phyloP scores from a whole-genome alignment of 2,888 invertebrate genomes.

The Rotaria magnacalcarata region DNA sequence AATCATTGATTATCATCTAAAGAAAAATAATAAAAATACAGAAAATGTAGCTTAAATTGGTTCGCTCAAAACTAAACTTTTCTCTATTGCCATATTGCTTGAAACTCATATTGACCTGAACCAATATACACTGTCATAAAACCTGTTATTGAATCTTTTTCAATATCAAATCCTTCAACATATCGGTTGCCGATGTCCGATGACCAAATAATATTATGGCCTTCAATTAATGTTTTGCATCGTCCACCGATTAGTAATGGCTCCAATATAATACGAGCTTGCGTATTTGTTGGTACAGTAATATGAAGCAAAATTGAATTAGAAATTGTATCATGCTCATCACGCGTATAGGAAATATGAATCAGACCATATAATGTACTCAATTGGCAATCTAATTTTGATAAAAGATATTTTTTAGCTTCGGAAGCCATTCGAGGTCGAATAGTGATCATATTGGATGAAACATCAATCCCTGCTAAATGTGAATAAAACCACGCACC shows the following conservation, averaged over 20 bases:
- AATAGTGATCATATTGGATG: background rate
- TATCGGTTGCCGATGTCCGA: background rate
- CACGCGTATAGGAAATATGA: slow-evolving; percentile 3
- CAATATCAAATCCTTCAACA: background rate
- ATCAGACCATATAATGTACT: slow-evolving; percentile 6
- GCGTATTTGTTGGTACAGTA: background rate
- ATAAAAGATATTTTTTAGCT: background rate
- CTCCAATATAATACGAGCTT: slow-evolving; percentile 6
- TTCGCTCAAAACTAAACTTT: no score
- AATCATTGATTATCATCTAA: no score
- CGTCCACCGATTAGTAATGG: background rate
- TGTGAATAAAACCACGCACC: slow-evolving; percentile 28
- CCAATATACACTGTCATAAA: slow-evolving; percentile 16
- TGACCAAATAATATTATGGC: background rate
- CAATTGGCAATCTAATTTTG: slow-evolving; percentile 19
- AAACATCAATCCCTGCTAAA: slow-evolving; percentile 11
- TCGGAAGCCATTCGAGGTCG: slow-evolving; percentile 15
- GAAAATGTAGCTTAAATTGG: no score
- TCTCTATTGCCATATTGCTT: background rate
- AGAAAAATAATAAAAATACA: no score
- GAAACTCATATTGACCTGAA: slow-evolving; percentile 14
- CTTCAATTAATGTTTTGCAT: background rate
- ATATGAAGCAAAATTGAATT: slow-evolving; percentile 25
- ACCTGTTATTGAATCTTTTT: background rate
- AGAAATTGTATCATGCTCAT: background rate